Percentiles rank a stretch among this genome's conserved stretches.
Evolutionary conservation across 2,888 invertebrate species (phyloP).

Genomic region (Tenthredo scrophulariae): DNA sequence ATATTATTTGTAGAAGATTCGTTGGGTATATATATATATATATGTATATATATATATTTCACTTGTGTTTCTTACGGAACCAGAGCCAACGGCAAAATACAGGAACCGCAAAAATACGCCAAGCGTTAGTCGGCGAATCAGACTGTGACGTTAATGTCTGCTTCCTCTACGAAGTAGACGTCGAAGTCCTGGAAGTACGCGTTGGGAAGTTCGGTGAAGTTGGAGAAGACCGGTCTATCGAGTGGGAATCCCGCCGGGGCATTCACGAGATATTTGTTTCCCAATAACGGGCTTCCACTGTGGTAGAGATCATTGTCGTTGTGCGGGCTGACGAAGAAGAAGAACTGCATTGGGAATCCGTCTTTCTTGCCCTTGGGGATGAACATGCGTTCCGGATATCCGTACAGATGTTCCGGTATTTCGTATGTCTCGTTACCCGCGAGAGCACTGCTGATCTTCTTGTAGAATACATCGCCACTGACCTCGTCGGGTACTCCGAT

Average conservation of each 20-base stretch:
- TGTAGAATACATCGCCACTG: slow-evolving; percentile 73
- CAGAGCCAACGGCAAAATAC: too few relatives aligned
- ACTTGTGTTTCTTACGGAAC: too few relatives aligned
- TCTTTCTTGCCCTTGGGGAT: slow-evolving; percentile 86
- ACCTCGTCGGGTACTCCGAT: slow-evolving; percentile 71
- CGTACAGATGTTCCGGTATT: slow-evolving; percentile 79
- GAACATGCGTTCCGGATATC: slow-evolving; percentile 86
- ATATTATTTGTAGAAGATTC: too few relatives aligned
- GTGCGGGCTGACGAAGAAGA: slow-evolving; percentile 82
- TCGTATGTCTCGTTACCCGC: slow-evolving; percentile 80
- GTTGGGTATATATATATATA: too few relatives aligned
- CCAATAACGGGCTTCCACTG: slow-evolving; percentile 76
- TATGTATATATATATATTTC: too few relatives aligned
- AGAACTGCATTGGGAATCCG: slow-evolving; percentile 84
- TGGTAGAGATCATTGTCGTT: slow-evolving; percentile 78
- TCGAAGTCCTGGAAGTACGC: slow-evolving; percentile 84
- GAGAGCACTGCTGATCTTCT: slow-evolving; percentile 66
- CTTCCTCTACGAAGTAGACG: slow-evolving; percentile 83
- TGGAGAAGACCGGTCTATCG: slow-evolving; percentile 83
- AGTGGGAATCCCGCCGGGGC: slow-evolving; percentile 87
- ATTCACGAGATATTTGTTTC: slow-evolving; percentile 80
- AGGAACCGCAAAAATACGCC: too few relatives aligned
- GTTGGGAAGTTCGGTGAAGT: slow-evolving; percentile 84
- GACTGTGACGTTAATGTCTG: slow-evolving; percentile 69
- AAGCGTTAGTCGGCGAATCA: slow-evolving; percentile 40